phyloP scores from a whole-genome alignment of 2,797 vertebrate species.

The Buphagus erythrorhynchus region DNA sequence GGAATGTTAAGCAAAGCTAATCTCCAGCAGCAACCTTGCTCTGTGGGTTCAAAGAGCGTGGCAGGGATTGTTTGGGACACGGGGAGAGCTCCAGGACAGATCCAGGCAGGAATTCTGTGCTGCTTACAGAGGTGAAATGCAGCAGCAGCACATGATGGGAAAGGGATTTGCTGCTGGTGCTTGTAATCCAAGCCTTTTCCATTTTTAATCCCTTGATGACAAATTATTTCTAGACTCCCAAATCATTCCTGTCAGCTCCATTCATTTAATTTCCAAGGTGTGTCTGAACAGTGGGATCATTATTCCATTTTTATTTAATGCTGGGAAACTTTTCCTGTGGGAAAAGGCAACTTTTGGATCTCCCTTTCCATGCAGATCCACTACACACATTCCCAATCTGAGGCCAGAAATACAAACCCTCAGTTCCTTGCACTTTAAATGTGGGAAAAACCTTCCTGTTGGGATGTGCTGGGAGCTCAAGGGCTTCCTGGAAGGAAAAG shows the following conservation, averaged over 20 bases:
- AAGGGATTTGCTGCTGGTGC: background rate
- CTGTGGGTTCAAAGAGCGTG: background rate
- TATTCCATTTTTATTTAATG: background rate
- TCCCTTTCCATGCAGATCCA: background rate
- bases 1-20: background rate
- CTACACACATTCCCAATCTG: fast-evolving
- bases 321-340: background rate
- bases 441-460: background rate
- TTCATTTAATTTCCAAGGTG: background rate
- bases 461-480: background rate
- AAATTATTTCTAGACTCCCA: background rate
- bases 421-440: background rate
- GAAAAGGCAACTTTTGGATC: background rate
- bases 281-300: background rate
- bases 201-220: constrained; percentile 4
- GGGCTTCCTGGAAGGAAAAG: background rate
- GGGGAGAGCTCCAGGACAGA: background rate
- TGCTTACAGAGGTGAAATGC: background rate
- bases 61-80: background rate
- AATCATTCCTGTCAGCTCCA: background rate
- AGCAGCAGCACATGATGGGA: background rate
- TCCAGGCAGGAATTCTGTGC: background rate
- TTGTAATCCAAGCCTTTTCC: background rate
- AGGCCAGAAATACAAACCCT: background rate
- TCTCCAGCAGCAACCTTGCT: background rate